Evolutionary conservation across 2,888 invertebrate species (phyloP).

Genomic region (Actias luna): DNA sequence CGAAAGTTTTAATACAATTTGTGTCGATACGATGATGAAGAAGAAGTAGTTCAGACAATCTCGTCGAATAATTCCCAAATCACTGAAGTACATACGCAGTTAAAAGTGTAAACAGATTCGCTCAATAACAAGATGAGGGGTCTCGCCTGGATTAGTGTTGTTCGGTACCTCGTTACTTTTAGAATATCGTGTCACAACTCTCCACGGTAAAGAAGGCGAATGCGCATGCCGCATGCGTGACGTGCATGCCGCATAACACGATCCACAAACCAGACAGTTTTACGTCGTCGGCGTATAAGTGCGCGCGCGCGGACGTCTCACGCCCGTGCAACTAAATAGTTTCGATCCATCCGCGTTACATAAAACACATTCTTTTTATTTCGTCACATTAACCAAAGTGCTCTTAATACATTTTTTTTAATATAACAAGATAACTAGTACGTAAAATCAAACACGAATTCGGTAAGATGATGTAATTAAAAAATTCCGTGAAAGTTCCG

Average conservation of each 20-base stretch:
- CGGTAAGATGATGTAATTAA: slow-evolving; percentile 10
- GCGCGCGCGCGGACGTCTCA: slow-evolving; percentile 50
- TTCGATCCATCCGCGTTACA: slow-evolving; percentile 49
- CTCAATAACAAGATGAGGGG: neutral
- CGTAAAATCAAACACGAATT: neutral
- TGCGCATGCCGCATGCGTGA: slow-evolving; percentile 35
- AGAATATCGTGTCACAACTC: slow-evolving; percentile 19
- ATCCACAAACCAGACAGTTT: slow-evolving; percentile 44
- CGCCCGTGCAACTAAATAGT: slow-evolving; percentile 33
- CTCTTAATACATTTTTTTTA: neutral
- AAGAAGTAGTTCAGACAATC: neutral
- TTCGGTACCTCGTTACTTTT: slow-evolving; percentile 33
- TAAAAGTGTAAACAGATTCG: neutral
- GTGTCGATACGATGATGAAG: too few relatives aligned
- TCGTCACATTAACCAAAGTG: slow-evolving; percentile 19
- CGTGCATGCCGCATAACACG: slow-evolving; percentile 27
- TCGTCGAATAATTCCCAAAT: neutral
- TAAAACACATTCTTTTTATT: slow-evolving; percentile 39
- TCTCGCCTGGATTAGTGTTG: slow-evolving; percentile 12
- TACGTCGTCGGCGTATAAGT: slow-evolving; percentile 37
- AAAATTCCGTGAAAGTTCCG: slow-evolving; percentile 4
- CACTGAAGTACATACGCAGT: neutral
- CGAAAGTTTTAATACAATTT: too few relatives aligned
- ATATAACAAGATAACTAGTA: neutral
- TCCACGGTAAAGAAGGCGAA: slow-evolving; percentile 31